Evolutionary conservation across 2,797 vertebrate genomes (phyloP).

Genomic region (Huso huso): DNA sequence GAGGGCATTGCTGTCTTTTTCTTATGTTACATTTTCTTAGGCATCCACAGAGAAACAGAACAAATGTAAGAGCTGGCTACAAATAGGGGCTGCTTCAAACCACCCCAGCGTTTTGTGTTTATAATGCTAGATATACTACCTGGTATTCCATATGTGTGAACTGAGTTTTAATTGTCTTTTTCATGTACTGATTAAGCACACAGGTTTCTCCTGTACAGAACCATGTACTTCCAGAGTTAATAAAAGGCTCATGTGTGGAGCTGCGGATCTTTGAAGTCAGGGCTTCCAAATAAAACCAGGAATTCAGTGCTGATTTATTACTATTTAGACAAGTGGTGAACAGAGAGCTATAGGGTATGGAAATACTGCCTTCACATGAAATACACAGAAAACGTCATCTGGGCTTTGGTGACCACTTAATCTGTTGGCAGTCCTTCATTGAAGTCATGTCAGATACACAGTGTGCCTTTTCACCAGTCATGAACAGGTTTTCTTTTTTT

Average conservation of each 20-base stretch:
- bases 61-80: background rate
- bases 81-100: background rate
- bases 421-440: conserved; percentile 42
- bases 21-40: background rate
- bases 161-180: background rate
- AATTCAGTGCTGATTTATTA: conserved; percentile 73
- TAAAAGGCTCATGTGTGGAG: conserved; percentile 51
- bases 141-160: background rate
- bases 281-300: conserved; percentile 54
- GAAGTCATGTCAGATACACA: conserved; percentile 33
- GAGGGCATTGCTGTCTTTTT: too few species aligned
- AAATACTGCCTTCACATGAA: conserved; percentile 56
- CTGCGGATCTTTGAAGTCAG: too few species aligned
- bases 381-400: conserved; percentile 44
- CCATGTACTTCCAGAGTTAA: conserved; percentile 36
- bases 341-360: conserved; percentile 55
- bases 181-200: too few species aligned
- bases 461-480: conserved; percentile 41
- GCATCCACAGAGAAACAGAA: background rate
- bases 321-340: conserved; percentile 83
- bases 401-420: conserved; percentile 52
- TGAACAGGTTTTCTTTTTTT: conserved; percentile 27
- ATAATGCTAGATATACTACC: background rate
- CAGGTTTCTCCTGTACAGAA: background rate
- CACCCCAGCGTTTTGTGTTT: background rate